Conservation (phyloP, 1,140 invertebrate genomes). For the Mamestra configurata region DNA sequence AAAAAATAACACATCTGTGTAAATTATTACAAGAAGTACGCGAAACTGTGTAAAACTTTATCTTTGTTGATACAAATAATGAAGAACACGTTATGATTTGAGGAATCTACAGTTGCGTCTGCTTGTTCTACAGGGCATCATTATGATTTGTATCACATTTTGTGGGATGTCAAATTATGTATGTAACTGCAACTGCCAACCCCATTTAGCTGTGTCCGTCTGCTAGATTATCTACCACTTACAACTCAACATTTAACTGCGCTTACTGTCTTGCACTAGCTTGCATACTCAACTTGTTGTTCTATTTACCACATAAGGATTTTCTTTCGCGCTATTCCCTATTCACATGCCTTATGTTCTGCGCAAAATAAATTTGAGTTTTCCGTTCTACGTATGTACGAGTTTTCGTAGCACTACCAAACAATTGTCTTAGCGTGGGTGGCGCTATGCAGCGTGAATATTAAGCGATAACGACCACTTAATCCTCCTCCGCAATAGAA, state of each 20-base stretch:
- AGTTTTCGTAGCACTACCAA: conserved; percentile 17
- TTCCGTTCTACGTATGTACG: neutral
- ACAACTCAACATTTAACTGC: neutral
- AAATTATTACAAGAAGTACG: neutral
- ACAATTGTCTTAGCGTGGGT: conserved; percentile 32
- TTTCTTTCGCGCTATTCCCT: neutral
- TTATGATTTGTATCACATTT: neutral
- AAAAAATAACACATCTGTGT: conserved; percentile 4
- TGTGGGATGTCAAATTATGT: neutral
- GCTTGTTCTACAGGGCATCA: neutral
- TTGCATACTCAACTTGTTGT: neutral
- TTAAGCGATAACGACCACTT: conserved; percentile 39
- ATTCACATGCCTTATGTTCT: conserved; percentile 5
- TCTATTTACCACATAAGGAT: conserved; percentile 12
- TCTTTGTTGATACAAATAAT: neutral
- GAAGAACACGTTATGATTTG: too few relatives aligned
- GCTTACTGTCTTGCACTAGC: neutral
- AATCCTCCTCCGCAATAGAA: conserved; percentile 6
- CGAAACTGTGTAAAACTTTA: neutral
- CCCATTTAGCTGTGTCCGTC: neutral
- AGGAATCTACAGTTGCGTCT: too few relatives aligned
- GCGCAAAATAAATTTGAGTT: conserved; percentile 9
- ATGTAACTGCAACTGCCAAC: neutral
- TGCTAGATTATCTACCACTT: neutral
- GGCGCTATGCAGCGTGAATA: conserved; percentile 41